Conservation (phyloP, 2,888 invertebrate genomes). For the Trissolcus japonicus region DNA sequence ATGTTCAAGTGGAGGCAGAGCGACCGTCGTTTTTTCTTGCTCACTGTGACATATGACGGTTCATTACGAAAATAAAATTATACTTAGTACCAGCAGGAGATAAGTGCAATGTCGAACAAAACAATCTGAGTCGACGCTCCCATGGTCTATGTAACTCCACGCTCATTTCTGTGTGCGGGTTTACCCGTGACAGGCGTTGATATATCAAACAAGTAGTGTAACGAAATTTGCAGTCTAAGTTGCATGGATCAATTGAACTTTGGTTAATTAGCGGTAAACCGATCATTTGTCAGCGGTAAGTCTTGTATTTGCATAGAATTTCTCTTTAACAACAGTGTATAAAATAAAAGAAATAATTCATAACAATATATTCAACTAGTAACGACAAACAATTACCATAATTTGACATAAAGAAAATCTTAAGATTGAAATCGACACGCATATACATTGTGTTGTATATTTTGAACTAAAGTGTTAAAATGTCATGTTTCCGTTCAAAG, state of each 20-base stretch:
- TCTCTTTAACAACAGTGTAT: not conserved
- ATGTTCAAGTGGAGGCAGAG: too few species aligned
- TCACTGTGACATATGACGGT: too few species aligned
- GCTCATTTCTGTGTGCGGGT: slow-evolving; percentile 2
- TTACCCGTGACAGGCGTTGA: slow-evolving; percentile 1
- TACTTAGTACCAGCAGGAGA: slow-evolving; percentile 1
- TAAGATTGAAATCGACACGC: too few species aligned
- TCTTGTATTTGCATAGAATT: not conserved
- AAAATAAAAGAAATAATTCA: too few species aligned
- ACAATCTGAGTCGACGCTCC: not conserved
- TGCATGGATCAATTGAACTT: not conserved
- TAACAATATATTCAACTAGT: not conserved
- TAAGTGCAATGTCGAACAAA: not conserved
- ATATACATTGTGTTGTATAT: too few species aligned
- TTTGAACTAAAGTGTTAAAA: too few species aligned
- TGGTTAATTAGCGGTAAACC: not conserved
- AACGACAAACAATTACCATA: too few species aligned
- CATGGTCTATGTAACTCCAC: not conserved
- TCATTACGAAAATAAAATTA: slow-evolving; percentile 18
- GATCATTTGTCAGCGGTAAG: not conserved
- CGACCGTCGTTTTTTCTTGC: too few species aligned
- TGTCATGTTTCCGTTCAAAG: too few species aligned
- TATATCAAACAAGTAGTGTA: not conserved
- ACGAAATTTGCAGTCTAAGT: not conserved
- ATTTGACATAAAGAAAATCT: not conserved